Base-by-base conservation (phyloP, 2,888 invertebrate genomes). In the Zaprionus bogoriensis region DNA sequence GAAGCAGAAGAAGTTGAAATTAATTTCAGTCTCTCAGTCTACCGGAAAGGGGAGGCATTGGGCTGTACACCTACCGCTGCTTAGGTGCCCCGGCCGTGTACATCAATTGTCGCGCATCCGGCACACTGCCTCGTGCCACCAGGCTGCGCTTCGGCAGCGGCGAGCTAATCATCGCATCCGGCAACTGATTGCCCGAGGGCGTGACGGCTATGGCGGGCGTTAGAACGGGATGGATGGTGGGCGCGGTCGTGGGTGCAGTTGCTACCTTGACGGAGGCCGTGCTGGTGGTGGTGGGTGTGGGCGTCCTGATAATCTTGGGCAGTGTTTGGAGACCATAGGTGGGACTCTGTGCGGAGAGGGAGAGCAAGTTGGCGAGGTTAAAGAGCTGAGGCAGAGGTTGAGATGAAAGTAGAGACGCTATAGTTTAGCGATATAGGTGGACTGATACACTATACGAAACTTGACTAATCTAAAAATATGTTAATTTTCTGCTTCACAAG, bases 141-240 rank as follows among this genome's bases (percentile, higher is more conserved):
- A 82, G 44, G 22, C 59, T 68, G 3, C 77, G 60, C 30, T 77
- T 75, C 5, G 85, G 82, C 48, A 83, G 46, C 0, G 87, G 87
- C 0, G 83, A 77, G 32, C 47, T 47, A 0, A 71, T 28, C 2
- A 71, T 28, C 2, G 41, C 1, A 0, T 80, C 81, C 32, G 55
- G 41, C 2, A 61, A 12, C 27, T 64, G 74, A n/a, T 59, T 77
- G 12, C 52, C 42, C 0, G 77, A 87, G 90, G 93, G 93, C 36
- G 93, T 93, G 4, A 93, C 93, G 6, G 93, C 93, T 63, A 93
- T 93, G 9, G 93, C 92, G 71, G 93, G 93, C 7, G 88, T 69
- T 7, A 71, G 55, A 4, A 73, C 20, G 4, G 87, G 57, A 5
- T 77, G 62, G 5, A 4, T 10, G n/a, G 27, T 17, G 14, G 17